phyloP scores from a whole-genome alignment of 2,888 invertebrate genomes.

The Tortrix viridana region DNA sequence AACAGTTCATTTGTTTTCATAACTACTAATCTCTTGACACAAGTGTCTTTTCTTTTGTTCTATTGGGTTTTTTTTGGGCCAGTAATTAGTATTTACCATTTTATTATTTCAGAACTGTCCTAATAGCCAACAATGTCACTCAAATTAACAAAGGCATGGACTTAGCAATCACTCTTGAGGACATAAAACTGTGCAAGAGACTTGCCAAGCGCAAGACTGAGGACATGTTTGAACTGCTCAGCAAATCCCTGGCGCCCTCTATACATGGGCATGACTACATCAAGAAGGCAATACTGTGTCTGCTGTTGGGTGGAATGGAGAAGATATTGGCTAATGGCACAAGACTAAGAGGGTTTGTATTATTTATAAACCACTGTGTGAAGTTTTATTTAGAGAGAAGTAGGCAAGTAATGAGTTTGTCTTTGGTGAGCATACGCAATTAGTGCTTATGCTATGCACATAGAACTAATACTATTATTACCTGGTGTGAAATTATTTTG shows the following conservation, averaged over 20 bases:
- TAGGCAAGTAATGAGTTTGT: no score
- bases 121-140: constrained; percentile 97
- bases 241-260: constrained; percentile 97
- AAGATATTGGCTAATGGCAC: constrained; percentile 96
- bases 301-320: constrained; percentile 97
- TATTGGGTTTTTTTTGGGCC: neutral
- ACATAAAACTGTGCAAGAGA: constrained; percentile 94
- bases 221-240: constrained; percentile 94
- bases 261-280: constrained; percentile 99
- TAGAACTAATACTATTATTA: no score
- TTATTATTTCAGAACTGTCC: constrained; percentile 88
- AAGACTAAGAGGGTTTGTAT: constrained; percentile 89
- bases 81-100: neutral
- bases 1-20: no score
- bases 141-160: constrained; percentile 94
- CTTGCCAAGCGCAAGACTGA: constrained; percentile 87
- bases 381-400: no score
- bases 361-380: no score
- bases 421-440: no score
- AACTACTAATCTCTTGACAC: no score
- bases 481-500: no score
- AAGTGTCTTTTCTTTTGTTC: no score
- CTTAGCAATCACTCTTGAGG: constrained; percentile 91
- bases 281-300: constrained; percentile 97
- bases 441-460: no score